These are phyloP conservation scores for Nomia melanderi DNA, from an alignment of 1,140 invertebrate genomes.

Conservation along the genomic window DNA sequence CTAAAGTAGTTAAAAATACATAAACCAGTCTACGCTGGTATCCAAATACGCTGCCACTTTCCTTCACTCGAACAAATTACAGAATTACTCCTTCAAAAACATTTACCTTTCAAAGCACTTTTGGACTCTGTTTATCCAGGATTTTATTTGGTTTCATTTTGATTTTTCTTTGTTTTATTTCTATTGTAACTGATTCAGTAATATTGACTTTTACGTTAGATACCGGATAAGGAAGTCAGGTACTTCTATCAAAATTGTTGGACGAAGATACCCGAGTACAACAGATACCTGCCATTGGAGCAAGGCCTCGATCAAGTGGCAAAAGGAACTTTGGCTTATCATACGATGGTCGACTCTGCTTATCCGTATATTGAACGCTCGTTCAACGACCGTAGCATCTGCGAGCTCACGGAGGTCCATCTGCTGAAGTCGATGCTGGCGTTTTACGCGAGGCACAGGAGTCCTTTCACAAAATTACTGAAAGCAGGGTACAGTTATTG, in stretches of 20 bases:
- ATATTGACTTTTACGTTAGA: slow-evolving; percentile 7
- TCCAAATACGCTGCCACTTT: too few species aligned
- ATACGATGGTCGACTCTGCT: slow-evolving; percentile 53
- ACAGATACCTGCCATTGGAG: slow-evolving; percentile 45
- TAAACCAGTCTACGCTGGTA: too few species aligned
- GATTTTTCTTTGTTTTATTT: too few species aligned
- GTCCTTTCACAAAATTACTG: slow-evolving; percentile 58
- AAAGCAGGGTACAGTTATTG: slow-evolving; percentile 52
- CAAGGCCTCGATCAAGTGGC: slow-evolving; percentile 54
- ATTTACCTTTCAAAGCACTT: too few species aligned
- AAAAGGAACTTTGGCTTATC: slow-evolving; percentile 57
- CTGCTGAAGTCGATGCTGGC: slow-evolving; percentile 44
- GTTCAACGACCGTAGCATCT: slow-evolving; percentile 58
- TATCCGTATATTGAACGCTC: slow-evolving; percentile 60
- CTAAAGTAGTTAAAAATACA: too few species aligned
- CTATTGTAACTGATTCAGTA: too few species aligned
- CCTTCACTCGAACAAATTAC: too few species aligned
- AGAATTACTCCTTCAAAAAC: too few species aligned
- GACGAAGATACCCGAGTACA: slow-evolving; percentile 52
- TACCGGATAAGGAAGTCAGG: slow-evolving; percentile 45
- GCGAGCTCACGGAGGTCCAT: slow-evolving; percentile 63
- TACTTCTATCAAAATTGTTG: slow-evolving; percentile 58
- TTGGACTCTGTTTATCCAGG: too few species aligned
- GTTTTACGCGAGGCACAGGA: slow-evolving; percentile 47
- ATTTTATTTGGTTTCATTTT: too few species aligned